phyloP scores from a whole-genome alignment of 2,113 vertebrate genomes.

The Dasypus novemcinctus region DNA sequence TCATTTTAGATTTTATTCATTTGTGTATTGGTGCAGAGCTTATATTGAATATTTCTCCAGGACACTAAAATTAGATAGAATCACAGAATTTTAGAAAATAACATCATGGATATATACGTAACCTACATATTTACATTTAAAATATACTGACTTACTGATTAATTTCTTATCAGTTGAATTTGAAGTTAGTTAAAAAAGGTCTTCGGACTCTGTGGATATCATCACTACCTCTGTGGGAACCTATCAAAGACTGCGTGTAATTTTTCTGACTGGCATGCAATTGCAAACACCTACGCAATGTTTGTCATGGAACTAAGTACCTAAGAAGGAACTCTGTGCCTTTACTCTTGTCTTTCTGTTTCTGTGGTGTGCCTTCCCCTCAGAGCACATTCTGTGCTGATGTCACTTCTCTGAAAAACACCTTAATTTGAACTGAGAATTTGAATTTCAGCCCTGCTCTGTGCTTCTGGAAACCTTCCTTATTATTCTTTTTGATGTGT shows the following conservation, averaged over 20 bases:
- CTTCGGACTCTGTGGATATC: background rate
- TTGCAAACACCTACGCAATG: background rate
- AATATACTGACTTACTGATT: background rate
- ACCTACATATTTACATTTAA: background rate
- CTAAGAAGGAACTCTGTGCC: background rate
- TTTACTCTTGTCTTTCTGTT: background rate
- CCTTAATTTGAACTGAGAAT: background rate
- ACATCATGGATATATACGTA: background rate
- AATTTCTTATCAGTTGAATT: background rate
- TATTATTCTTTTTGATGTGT: background rate
- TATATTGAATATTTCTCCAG: background rate
- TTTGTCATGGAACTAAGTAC: background rate
- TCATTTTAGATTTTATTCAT: background rate
- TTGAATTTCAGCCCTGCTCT: background rate
- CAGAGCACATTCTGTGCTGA: background rate
- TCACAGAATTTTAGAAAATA: background rate
- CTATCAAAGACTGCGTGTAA: background rate
- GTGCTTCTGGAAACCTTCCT: background rate
- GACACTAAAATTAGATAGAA: background rate
- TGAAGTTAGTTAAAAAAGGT: background rate
- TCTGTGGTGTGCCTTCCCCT: background rate
- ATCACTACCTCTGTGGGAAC: background rate
- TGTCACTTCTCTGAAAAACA: background rate
- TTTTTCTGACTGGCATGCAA: background rate
- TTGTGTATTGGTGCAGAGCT: background rate